Base-by-base conservation (phyloP, 2,113 vertebrate genomes). In the Oncorhynchus tshawytscha region DNA sequence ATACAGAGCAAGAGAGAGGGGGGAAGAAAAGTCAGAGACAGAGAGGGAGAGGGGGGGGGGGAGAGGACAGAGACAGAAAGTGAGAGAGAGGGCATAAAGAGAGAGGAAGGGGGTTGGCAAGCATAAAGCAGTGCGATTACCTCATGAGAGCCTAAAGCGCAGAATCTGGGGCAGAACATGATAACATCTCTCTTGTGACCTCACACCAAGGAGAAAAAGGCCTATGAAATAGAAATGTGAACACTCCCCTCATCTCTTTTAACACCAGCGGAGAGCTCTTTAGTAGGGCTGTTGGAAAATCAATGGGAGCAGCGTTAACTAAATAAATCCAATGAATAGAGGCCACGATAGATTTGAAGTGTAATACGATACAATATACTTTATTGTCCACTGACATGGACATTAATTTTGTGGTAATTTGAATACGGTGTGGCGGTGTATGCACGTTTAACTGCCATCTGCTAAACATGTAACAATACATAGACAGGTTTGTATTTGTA, bases 81-180 rank as follows among this genome's bases (percentile, higher is more conserved):
- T 16, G 9, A 67, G 27, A 31, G 65, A 67, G 39, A 11, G 39
- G 2, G 39, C 39, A 25, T 31, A 31, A 6, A 45, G 39, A 9
- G 39, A 2, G 39, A 7, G 18, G 66, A 48, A 29, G 66, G 51
- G 70, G 70, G 72, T 34, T 48, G 70, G 49, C 25, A 22, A 67
- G 24, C 57, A 45, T 45, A 45, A 60, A 18, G 60, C 25, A 73
- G 70, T 18, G 39, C 76, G 70, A 78, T 80, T 74, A 75, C 34
- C 81, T 48, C 76, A 78, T 67, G 65, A 82, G 75, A 76, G 79
- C 51, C 67, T 76, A 60, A 75, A 75, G 64, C 65, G 29, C 57
- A n/a, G 49, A 80, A 79, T 78, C 71, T 75, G 75, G 69, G 73
- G 45, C 39, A 79, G 29, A 73, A 81, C 79, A 25, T 13, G 57